Evolutionary conservation across 2,888 invertebrate genomes (phyloP).

Genomic region (Diplazon laetatorius): DNA sequence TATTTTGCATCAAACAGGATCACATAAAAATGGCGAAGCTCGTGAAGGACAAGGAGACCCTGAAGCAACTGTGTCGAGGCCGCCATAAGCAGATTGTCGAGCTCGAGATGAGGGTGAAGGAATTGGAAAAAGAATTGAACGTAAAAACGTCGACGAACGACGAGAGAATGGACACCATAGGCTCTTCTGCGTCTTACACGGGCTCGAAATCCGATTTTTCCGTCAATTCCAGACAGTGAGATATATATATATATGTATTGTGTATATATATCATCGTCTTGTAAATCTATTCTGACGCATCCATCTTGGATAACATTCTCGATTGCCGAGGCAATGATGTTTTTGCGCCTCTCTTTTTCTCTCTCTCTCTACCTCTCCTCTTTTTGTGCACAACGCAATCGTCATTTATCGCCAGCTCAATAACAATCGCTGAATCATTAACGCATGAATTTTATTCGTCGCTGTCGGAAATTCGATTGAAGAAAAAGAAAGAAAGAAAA

Average conservation of each 20-base stretch:
- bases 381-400: background rate
- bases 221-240: slow-evolving; percentile 44
- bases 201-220: slow-evolving; percentile 24
- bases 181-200: background rate
- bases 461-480: background rate
- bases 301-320: background rate
- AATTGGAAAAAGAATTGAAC: slow-evolving; percentile 58
- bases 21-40: slow-evolving; percentile 84
- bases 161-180: background rate
- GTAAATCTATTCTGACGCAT: slow-evolving; percentile 8
- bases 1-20: slow-evolving; percentile 80
- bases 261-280: too few species aligned
- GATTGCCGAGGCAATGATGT: background rate
- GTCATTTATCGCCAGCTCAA: too few species aligned
- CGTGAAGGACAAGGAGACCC: slow-evolving; percentile 83
- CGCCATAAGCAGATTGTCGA: slow-evolving; percentile 78
- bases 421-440: background rate
- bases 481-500: too few species aligned
- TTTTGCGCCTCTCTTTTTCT: too few species aligned
- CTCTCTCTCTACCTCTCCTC: too few species aligned
- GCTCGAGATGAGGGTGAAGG: slow-evolving; percentile 67
- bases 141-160: background rate
- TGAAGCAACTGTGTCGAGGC: slow-evolving; percentile 83
- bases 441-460: slow-evolving; percentile 6
- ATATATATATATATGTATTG: too few species aligned